phyloP scores from a whole-genome alignment of 2,888 invertebrate species.

The Nezara viridula region DNA sequence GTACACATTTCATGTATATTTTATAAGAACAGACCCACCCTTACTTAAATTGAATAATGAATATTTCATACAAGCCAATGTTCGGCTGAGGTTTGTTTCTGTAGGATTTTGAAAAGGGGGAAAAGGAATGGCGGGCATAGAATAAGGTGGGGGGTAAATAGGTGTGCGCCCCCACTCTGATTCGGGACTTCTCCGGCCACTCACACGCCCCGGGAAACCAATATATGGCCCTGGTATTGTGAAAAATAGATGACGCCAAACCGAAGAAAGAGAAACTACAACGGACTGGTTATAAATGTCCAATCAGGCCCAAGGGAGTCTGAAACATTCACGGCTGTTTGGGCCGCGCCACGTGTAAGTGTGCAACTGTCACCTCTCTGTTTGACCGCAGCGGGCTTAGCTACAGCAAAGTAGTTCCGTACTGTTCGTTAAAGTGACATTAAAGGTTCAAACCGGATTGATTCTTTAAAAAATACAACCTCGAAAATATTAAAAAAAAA shows the following conservation, averaged over 20 bases:
- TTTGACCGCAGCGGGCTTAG: not conserved
- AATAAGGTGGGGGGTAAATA: not conserved
- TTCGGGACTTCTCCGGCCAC: not conserved
- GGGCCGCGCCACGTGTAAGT: conserved; percentile 11
- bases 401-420: not conserved
- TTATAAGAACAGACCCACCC: not conserved
- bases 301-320: conserved; percentile 25
- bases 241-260: conserved; percentile 40
- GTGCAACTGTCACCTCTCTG: not conserved
- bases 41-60: conserved; percentile 40
- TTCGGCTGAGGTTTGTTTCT: conserved; percentile 37
- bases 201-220: conserved; percentile 18
- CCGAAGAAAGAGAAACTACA: conserved; percentile 46
- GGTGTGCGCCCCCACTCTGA: not conserved
- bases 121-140: not conserved
- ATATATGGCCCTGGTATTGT: conserved; percentile 8
- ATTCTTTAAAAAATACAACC: no score
- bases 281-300: conserved; percentile 24
- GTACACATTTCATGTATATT: conserved; percentile 32
- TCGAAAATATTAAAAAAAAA: no score
- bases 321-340: conserved; percentile 42
- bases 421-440: no score
- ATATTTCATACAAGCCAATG: conserved; percentile 1
- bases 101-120: not conserved
- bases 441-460: no score